These are phyloP conservation scores for Lepidocolaptes lacrymiger DNA, from an alignment of 2,797 vertebrate species.

Conservation along the genomic window DNA sequence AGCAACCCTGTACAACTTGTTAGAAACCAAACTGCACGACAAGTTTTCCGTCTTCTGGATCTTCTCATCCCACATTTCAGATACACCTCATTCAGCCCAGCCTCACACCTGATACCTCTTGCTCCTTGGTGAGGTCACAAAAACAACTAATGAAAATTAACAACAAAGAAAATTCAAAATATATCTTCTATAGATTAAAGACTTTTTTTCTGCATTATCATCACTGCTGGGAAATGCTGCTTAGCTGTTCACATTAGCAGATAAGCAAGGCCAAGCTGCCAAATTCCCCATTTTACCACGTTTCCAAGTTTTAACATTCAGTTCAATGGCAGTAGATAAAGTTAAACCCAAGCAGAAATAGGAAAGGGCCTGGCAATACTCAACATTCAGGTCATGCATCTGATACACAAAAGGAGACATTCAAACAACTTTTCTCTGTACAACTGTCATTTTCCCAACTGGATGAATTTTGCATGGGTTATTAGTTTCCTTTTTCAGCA, in stretches of 20 bases:
- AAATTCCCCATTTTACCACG: not conserved
- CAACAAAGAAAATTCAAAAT: not conserved
- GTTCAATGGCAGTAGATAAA: not conserved
- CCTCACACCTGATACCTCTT: not conserved
- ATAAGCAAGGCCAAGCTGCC: not conserved
- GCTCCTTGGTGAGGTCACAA: not conserved
- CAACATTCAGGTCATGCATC: not conserved
- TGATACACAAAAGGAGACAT: not conserved
- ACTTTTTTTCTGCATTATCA: not conserved
- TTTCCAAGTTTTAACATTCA: not conserved
- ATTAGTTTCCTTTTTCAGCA: not conserved
- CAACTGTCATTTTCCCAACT: not conserved
- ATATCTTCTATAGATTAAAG: not conserved
- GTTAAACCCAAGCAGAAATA: not conserved
- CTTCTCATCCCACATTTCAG: not conserved
- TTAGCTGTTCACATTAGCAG: not conserved
- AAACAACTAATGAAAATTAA: not conserved
- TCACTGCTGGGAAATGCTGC: not conserved
- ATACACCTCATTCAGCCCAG: not conserved
- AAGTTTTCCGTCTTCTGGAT: not conserved
- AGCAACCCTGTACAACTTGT: not conserved
- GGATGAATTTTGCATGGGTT: not conserved
- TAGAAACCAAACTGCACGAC: not conserved
- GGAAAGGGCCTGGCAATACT: not conserved
- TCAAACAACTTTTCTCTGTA: not conserved